These are phyloP conservation scores for Carterocephalus palaemon DNA, from an alignment of 2,888 invertebrate genomes.

Conservation along the genomic window DNA sequence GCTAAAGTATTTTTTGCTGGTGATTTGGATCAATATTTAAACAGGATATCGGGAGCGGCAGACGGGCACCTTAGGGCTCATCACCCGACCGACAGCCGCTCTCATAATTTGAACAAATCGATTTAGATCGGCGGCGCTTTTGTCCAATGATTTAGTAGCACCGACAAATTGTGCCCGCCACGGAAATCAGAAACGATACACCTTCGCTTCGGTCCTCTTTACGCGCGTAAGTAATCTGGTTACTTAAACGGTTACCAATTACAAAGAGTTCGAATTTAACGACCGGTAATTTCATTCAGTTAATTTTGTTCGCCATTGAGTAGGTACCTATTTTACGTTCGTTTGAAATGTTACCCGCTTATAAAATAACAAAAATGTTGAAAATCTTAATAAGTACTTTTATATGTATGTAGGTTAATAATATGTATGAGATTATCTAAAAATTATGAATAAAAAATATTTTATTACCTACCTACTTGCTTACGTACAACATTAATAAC, in stretches of 20 bases:
- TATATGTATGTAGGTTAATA: no score
- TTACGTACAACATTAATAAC: no score
- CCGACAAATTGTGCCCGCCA: constrained; percentile 69
- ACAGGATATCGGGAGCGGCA: constrained; percentile 40
- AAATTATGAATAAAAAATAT: no score
- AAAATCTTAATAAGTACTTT: no score
- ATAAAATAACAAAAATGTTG: no score
- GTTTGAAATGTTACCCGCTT: no score
- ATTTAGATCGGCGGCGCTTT: constrained; percentile 74
- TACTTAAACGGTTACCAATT: constrained; percentile 64
- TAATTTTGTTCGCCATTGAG: constrained; percentile 33
- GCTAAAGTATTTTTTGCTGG: constrained; percentile 14
- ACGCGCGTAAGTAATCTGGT: constrained; percentile 52
- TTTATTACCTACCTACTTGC: no score
- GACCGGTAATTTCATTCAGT: constrained; percentile 53
- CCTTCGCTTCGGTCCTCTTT: constrained; percentile 35
- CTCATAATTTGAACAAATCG: constrained; percentile 74
- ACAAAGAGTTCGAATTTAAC: constrained; percentile 68
- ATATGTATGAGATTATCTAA: no score
- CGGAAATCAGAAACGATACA: constrained; percentile 52
- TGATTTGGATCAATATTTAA: constrained; percentile 52
- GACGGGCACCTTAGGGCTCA: constrained; percentile 39
- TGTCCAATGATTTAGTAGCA: constrained; percentile 73
- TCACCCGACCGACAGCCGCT: constrained; percentile 40
- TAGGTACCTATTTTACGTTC: no score